These are phyloP conservation scores for Halichoerus grypus DNA, from an alignment of 2,113 vertebrate genomes.

Conservation along the genomic window DNA sequence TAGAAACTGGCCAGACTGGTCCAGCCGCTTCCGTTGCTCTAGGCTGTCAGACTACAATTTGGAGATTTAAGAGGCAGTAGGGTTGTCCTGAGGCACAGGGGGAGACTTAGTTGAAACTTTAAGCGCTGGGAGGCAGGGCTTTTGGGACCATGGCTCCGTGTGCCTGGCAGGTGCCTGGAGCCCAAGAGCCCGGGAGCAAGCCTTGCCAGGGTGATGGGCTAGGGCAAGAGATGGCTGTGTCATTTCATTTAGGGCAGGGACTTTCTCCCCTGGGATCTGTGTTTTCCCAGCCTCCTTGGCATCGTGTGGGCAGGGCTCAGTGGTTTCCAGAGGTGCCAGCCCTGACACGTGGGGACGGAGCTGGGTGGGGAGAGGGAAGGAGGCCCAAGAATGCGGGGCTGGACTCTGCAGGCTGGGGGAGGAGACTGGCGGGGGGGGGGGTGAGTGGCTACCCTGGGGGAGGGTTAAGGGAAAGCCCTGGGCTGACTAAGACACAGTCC, in stretches of 20 bases:
- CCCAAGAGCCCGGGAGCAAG: neutral
- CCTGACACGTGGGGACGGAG: neutral
- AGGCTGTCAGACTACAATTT: neutral
- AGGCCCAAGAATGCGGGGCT: too few species aligned
- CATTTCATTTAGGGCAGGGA: neutral
- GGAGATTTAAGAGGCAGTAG: neutral
- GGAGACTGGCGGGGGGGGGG: neutral
- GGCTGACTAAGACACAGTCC: neutral
- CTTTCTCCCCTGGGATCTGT: neutral
- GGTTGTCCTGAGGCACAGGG: accelerated
- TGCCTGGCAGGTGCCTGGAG: neutral
- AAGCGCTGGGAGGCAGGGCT: neutral
- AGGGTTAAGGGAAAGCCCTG: neutral
- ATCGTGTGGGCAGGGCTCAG: neutral
- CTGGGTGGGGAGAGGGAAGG: neutral
- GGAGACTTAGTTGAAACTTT: neutral
- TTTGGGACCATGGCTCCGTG: neutral
- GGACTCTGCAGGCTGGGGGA: neutral
- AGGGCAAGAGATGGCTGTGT: neutral
- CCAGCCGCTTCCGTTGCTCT: neutral
- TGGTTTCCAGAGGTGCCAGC: neutral
- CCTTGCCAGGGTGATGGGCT: neutral
- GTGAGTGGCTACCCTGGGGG: neutral
- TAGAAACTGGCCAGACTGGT: constrained; percentile 69
- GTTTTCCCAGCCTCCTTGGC: neutral